Conservation (phyloP, 2,113 vertebrate species). For the Cricetomys ansorgei region DNA sequence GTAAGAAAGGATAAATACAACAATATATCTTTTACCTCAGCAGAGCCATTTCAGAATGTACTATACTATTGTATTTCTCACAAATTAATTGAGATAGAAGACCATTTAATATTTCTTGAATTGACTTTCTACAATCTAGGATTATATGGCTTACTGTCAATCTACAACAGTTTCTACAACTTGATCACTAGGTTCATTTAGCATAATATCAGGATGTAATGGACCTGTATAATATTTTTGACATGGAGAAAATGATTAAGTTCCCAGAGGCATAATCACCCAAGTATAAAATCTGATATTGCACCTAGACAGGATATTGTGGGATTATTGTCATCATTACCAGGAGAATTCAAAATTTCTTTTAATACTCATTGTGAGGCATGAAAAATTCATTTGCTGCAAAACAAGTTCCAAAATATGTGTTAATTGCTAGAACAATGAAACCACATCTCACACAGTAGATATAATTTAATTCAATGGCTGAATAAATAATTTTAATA, state of each 20-base stretch:
- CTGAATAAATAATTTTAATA: not conserved
- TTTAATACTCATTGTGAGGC: not conserved
- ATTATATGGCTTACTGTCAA: not conserved
- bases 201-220: not conserved
- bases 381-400: not conserved
- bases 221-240: too few relatives aligned
- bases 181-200: not conserved
- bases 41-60: not conserved
- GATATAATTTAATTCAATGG: not conserved
- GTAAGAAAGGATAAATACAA: not conserved
- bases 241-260: not conserved
- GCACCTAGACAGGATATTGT: not conserved
- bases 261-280: not conserved
- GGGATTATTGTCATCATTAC: too few relatives aligned
- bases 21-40: too few relatives aligned
- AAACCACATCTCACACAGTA: not conserved
- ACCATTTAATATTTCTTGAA: not conserved
- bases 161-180: not conserved
- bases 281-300: not conserved
- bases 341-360: not conserved
- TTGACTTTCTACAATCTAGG: not conserved
- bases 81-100: not conserved
- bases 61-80: not conserved
- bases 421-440: not conserved
- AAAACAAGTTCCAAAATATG: not conserved